Evolutionary conservation across 2,797 vertebrate genomes (phyloP).

Genomic region (Enteromius treurensis): DNA sequence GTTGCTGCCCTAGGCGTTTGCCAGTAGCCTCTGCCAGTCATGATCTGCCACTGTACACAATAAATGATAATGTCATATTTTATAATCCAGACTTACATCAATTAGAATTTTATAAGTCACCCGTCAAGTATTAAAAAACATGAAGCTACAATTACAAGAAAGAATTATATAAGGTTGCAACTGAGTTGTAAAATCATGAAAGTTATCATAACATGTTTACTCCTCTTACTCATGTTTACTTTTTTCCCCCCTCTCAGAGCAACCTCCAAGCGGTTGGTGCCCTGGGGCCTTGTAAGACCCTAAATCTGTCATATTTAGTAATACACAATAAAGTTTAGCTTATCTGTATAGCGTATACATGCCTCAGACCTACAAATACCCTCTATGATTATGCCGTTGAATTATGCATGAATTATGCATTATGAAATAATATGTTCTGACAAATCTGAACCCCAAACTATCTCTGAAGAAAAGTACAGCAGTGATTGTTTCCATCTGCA

Average conservation of each 20-base stretch:
- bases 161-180: background rate
- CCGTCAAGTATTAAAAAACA: background rate
- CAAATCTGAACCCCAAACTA: conserved; percentile 11
- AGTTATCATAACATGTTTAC: background rate
- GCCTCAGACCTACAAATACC: background rate
- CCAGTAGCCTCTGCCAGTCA: background rate
- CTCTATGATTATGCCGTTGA: background rate
- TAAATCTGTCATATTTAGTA: background rate
- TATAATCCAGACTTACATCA: background rate
- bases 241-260: background rate
- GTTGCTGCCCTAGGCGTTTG: background rate
- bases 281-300: background rate
- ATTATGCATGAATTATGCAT: conserved; percentile 11
- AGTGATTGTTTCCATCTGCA: conserved; percentile 14
- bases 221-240: no score
- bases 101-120: background rate
- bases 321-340: background rate
- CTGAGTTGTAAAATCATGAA: background rate
- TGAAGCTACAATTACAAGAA: background rate
- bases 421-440: background rate
- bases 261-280: background rate
- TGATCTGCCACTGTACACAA: background rate
- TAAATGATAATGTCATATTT: conserved; percentile 1
- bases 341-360: background rate
- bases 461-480: conserved; percentile 5